A percentile compares a stretch with the other conserved stretches of the same genome.
These are phyloP conservation scores for Telmatherina bonti DNA, from an alignment of 2,797 vertebrate genomes.

Conservation along the genomic window DNA sequence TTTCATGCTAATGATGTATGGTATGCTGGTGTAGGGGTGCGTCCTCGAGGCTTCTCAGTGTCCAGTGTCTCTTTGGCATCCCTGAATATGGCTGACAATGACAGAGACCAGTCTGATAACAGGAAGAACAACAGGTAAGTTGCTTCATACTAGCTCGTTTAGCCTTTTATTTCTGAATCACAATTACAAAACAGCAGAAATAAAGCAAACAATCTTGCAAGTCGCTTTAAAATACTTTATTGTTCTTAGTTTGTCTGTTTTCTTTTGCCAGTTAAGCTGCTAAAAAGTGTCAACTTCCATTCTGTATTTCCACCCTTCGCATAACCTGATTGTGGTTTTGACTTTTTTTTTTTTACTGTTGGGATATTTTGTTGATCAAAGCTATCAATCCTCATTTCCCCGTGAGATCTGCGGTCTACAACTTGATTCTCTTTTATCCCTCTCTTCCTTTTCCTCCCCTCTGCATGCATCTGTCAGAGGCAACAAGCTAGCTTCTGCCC, in stretches of 20 bases:
- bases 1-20: slow-evolving; percentile 46
- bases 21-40: slow-evolving; percentile 81
- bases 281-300: background rate
- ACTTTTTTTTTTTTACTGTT: background rate
- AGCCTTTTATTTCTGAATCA: background rate
- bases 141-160: background rate
- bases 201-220: background rate
- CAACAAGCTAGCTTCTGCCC: slow-evolving; percentile 82
- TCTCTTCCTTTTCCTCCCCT: slow-evolving; percentile 54
- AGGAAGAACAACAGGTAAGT: slow-evolving; percentile 92
- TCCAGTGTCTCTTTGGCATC: slow-evolving; percentile 96
- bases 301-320: background rate
- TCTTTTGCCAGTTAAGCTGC: background rate
- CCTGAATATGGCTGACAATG: slow-evolving; percentile 91
- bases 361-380: background rate
- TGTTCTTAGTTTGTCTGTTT: background rate
- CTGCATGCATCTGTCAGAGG: slow-evolving; percentile 78
- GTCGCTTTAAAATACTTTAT: background rate
- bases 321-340: slow-evolving; percentile 4
- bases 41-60: slow-evolving; percentile 90
- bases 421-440: slow-evolving; percentile 46
- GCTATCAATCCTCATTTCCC: background rate
- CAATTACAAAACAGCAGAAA: background rate
- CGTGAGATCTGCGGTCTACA: slow-evolving; percentile 25
- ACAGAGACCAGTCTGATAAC: slow-evolving; percentile 90